Base-by-base conservation (phyloP, 2,888 invertebrate genomes). In the Acanthopleura granulata region DNA sequence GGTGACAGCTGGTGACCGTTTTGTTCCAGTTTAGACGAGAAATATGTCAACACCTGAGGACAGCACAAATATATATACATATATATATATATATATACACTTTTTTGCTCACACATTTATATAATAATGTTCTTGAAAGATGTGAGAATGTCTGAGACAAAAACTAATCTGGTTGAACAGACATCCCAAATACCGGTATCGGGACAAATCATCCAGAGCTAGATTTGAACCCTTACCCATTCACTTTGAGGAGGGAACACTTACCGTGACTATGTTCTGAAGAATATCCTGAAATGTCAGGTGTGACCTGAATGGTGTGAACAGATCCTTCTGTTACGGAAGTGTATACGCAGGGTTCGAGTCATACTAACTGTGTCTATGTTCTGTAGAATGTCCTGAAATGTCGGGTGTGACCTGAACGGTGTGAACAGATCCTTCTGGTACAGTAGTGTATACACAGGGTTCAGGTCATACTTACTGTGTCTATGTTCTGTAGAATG, bases 401-500 rank as follows among this genome's bases (percentile, higher is more conserved):
- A 97, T 80, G 95, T 95, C 30, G 95, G 95, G 90, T 98, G 96
- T 74, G 94, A 94, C 83, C 95, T 93, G 89, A 89, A 89, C 78
- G 86, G 83, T 83, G 95, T 94, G 91, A 99, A 99, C 74, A 97
- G 93, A 82, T 95, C 94, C 49, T 84, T 84, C 80, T 99, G 97
- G 91, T 99, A 98, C 50, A 99, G 92, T 83, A 99, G 91, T 0
- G 98, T 97, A 91, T 99, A 99, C 71, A 99, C 94, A 80, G 99
- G 93, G 92, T 99, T 95, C 11, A 97, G 93, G 93, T 96, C 95
- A 92, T 96, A 86, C 92, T 92, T 86, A 97, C 97, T 92, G 96
- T 95, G 88, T 97, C 96, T 80, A 99, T 95, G 89, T 99, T 99
- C 91, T 97, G 96, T 79, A 98, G 95, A 77, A 98, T 95, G 91